Conservation (phyloP, 1,140 invertebrate genomes). For the Formica selysi region DNA sequence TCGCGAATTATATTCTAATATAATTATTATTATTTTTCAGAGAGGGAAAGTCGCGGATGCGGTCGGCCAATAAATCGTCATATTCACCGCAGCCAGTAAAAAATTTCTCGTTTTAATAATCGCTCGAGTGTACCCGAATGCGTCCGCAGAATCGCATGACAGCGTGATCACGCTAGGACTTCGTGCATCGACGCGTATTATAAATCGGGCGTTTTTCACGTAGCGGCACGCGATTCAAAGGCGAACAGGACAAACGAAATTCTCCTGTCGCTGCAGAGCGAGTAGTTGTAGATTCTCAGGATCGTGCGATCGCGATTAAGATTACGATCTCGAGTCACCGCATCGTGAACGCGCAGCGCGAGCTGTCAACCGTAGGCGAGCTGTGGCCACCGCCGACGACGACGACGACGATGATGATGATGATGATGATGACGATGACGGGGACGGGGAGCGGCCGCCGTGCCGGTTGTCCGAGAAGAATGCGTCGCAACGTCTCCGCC, state of each 20-base stretch:
- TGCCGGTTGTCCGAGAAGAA: slow-evolving; percentile 16
- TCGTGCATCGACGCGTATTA: slow-evolving; percentile 34
- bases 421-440: neutral
- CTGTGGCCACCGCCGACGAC: neutral
- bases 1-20: neutral
- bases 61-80: neutral
- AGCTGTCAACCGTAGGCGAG: slow-evolving; percentile 49
- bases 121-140: neutral
- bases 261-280: too few species aligned
- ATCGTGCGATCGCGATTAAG: slow-evolving; percentile 60
- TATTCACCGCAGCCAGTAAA: neutral
- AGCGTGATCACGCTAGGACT: slow-evolving; percentile 61
- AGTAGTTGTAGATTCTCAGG: slow-evolving; percentile 36
- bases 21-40: neutral
- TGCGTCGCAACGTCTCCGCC: neutral
- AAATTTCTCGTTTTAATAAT: neutral
- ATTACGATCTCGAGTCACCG: slow-evolving; percentile 62
- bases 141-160: slow-evolving; percentile 49
- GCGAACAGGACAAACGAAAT: too few species aligned
- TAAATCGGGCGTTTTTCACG: neutral
- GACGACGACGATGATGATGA: too few species aligned
- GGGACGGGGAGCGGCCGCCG: neutral
- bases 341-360: slow-evolving; percentile 15
- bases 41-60: too few species aligned
- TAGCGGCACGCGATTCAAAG: too few species aligned